Conservation (phyloP, 30 jellyfish, hydroid and myxozoan species). For the Aurelia coerulea region DNA sequence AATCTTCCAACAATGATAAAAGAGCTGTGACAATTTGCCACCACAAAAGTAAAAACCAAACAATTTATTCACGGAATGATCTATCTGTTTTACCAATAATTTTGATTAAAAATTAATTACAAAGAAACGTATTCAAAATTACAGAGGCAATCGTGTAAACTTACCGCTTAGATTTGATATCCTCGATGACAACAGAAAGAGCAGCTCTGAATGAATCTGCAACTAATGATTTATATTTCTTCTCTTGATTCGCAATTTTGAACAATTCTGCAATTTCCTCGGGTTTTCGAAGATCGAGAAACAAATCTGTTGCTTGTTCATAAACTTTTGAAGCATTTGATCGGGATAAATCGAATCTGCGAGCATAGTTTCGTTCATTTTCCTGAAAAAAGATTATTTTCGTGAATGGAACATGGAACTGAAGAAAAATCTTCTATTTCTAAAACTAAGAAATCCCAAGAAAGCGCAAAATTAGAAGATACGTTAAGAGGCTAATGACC, state of each 20-base stretch:
- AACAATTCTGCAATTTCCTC: conserved; percentile 35
- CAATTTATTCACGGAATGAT: no score
- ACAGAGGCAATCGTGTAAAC: not conserved
- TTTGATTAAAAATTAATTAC: no score
- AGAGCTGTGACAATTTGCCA: no score
- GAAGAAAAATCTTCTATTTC: no score
- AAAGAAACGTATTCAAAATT: no score
- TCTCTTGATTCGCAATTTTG: conserved; percentile 10
- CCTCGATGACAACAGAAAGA: conserved; percentile 21
- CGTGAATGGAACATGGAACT: no score
- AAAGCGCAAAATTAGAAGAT: no score
- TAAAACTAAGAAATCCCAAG: no score
- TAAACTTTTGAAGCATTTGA: conserved; percentile 28
- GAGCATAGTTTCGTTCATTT: conserved; percentile 47
- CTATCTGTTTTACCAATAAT: no score
- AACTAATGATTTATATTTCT: not conserved
- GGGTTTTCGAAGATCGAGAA: conserved; percentile 49
- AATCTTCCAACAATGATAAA: no score
- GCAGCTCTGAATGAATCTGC: conserved; percentile 63
- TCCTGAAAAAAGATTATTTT: conserved; percentile 22
- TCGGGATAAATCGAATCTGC: conserved; percentile 54
- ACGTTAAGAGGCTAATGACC: no score
- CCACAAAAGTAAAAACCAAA: no score
- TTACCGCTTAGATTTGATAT: conserved; percentile 18
- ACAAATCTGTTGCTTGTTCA: conserved; percentile 31